These are phyloP conservation scores for Chaitophorus viminalis DNA, from an alignment of 2,888 invertebrate genomes.

Conservation along the genomic window DNA sequence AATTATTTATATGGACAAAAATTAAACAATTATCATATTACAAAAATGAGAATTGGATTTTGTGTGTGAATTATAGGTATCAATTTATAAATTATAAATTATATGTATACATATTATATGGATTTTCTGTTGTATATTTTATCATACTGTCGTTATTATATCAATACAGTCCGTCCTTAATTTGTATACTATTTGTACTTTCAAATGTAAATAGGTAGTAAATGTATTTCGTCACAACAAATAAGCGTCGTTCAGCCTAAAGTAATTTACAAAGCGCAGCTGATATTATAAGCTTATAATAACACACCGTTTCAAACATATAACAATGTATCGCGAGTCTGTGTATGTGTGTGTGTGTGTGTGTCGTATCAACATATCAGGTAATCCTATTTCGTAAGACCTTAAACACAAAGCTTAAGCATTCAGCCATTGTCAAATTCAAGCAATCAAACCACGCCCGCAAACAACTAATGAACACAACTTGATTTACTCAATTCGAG, in stretches of 20 bases:
- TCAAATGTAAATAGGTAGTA: not conserved
- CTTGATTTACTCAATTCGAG: constrained; percentile 40
- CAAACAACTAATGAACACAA: not conserved
- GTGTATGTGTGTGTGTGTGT: not conserved
- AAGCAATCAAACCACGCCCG: not conserved
- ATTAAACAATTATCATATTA: too few species aligned
- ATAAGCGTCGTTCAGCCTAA: not conserved
- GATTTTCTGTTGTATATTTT: not conserved
- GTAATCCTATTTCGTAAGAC: not conserved
- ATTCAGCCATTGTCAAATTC: constrained; percentile 8
- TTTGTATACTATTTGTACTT: not conserved
- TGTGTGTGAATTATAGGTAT: too few species aligned
- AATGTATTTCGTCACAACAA: not conserved
- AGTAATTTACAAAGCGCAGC: constrained; percentile 1
- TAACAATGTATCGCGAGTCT: not conserved
- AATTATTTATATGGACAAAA: not conserved
- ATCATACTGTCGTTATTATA: not conserved
- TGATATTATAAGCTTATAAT: not conserved
- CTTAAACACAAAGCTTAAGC: constrained; percentile 21
- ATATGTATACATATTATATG: too few species aligned
- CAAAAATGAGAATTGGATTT: too few species aligned
- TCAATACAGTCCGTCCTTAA: too few species aligned
- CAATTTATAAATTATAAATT: too few species aligned
- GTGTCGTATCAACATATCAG: not conserved
- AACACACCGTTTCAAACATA: not conserved